Percentiles rank a stretch among this genome's conserved stretches.
Evolutionary conservation across 2,888 invertebrate genomes (phyloP).

Genomic region (Apodemia zela): DNA sequence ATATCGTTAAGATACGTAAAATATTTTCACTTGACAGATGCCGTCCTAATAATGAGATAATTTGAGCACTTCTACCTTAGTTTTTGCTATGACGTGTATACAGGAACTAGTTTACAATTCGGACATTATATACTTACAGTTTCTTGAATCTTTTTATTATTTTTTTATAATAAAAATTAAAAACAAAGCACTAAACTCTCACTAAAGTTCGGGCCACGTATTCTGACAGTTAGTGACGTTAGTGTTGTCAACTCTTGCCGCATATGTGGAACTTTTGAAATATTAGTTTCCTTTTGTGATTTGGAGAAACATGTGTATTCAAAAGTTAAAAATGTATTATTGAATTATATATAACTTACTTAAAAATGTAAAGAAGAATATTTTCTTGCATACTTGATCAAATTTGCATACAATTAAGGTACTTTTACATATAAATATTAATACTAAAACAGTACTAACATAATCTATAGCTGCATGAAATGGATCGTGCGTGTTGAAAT

Average conservation of each 20-base stretch:
- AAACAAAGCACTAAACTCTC: conserved; percentile 66
- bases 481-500: too few relatives aligned
- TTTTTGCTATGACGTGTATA: not conserved
- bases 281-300: conserved; percentile 38
- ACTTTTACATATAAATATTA: too few relatives aligned
- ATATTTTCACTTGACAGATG: conserved; percentile 53
- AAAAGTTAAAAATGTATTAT: not conserved
- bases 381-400: too few relatives aligned
- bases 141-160: conserved; percentile 48
- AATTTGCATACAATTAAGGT: too few relatives aligned
- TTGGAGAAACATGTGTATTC: conserved; percentile 40
- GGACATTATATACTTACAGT: conserved; percentile 57
- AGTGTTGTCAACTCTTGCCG: conserved; percentile 67
- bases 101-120: conserved; percentile 25
- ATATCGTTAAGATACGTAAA: conserved; percentile 25
- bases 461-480: too few relatives aligned
- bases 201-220: conserved; percentile 73
- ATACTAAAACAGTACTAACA: too few relatives aligned
- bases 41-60: conserved; percentile 36
- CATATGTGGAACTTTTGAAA: conserved; percentile 78
- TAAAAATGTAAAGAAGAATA: too few relatives aligned
- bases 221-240: conserved; percentile 44
- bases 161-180: conserved; percentile 68
- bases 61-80: not conserved
- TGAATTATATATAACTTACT: not conserved